Evolutionary conservation across 2,113 vertebrate species (phyloP).

Genomic region (Hiodon alosoides): DNA sequence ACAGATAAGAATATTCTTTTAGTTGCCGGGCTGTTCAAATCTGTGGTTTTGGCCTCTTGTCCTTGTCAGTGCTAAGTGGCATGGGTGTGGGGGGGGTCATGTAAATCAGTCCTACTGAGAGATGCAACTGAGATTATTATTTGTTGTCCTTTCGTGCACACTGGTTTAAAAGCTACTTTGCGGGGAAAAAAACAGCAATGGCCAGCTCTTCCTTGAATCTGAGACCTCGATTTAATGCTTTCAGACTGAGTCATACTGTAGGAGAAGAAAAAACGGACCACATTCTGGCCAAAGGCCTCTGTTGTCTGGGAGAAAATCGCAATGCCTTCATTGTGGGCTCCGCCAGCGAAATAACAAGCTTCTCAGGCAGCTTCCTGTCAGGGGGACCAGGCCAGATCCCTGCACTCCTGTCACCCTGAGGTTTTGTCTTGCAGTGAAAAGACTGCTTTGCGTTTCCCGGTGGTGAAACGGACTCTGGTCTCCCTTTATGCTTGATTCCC

Average conservation of each 20-base stretch:
- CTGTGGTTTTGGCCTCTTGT: too few relatives aligned
- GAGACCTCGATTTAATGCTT: background rate
- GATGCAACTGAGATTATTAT: too few relatives aligned
- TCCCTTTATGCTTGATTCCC: background rate
- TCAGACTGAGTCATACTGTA: background rate
- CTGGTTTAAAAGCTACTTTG: too few relatives aligned
- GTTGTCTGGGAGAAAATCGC: background rate
- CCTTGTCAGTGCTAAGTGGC: too few relatives aligned
- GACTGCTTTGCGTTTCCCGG: background rate
- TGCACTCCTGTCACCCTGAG: background rate
- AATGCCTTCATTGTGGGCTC: background rate
- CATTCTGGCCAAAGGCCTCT: background rate
- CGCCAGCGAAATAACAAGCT: background rate
- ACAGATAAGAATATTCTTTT: too few relatives aligned
- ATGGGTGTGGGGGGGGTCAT: too few relatives aligned
- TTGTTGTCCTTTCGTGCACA: too few relatives aligned
- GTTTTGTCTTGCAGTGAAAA: constrained; percentile 15
- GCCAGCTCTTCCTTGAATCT: too few relatives aligned
- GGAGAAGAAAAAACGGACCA: background rate
- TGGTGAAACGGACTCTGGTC: background rate
- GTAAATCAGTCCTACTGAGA: too few relatives aligned
- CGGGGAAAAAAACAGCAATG: too few relatives aligned
- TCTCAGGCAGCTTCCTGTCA: constrained; percentile 12
- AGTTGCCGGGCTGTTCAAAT: too few relatives aligned
- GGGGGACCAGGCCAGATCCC: background rate